Percentiles rank a stretch among this genome's conserved stretches.
phyloP scores from a whole-genome alignment of 2,113 vertebrate species.

The Benthochromis sp. region DNA sequence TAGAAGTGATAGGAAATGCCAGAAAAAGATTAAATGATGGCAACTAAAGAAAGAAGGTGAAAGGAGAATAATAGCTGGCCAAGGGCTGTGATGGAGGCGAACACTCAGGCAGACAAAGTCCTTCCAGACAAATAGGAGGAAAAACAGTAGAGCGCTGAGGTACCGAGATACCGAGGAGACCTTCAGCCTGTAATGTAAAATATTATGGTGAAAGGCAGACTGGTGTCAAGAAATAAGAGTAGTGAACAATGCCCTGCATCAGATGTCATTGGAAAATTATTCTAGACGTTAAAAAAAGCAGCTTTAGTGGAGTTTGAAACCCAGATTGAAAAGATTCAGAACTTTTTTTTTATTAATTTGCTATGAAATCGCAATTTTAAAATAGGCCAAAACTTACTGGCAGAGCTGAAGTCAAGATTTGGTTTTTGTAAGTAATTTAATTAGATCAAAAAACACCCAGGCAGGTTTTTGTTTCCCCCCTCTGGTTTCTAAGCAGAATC shows the following conservation, averaged over 20 bases:
- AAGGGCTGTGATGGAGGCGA: background rate
- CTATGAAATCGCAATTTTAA: accelerated
- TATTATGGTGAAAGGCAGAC: background rate
- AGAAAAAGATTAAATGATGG: background rate
- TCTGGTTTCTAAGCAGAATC: background rate
- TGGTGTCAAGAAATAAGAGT: background rate
- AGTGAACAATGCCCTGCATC: background rate
- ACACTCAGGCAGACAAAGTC: background rate
- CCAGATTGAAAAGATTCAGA: background rate
- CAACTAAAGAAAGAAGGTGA: background rate
- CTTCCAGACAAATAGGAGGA: background rate
- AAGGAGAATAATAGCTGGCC: background rate
- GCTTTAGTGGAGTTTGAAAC: background rate
- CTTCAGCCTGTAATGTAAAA: background rate
- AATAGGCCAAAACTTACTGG: background rate
- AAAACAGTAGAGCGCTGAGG: accelerated
- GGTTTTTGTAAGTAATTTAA: background rate
- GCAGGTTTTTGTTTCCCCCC: accelerated
- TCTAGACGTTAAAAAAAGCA: background rate
- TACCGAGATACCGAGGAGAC: background rate
- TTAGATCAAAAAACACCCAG: background rate
- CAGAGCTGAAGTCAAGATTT: background rate
- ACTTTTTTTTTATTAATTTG: background rate
- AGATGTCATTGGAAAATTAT: background rate
- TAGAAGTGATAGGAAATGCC: accelerated